These are phyloP conservation scores for Drosophila limbata DNA, from an alignment of 2,888 invertebrate species.

Conservation along the genomic window DNA sequence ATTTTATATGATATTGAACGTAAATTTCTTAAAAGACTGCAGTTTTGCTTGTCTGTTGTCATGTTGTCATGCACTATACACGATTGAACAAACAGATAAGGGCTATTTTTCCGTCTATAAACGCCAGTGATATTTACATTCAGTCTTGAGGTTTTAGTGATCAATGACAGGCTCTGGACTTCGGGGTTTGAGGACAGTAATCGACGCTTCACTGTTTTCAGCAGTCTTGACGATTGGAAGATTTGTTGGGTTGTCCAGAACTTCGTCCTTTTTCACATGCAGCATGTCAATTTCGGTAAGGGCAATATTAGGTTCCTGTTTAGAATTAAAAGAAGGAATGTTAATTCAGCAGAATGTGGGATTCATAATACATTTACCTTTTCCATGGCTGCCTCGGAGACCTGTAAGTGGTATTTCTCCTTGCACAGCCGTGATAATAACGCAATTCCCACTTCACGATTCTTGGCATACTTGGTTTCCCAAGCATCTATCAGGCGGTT, in stretches of 20 bases:
- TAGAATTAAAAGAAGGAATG: background rate
- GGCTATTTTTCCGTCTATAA: constrained; percentile 23
- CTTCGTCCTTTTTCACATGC: constrained; percentile 81
- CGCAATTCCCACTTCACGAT: constrained; percentile 87
- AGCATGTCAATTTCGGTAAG: constrained; percentile 84
- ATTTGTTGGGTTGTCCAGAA: constrained; percentile 58
- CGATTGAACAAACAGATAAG: constrained; percentile 42
- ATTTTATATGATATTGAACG: constrained; percentile 39
- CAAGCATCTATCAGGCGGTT: constrained; percentile 96
- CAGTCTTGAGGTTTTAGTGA: constrained; percentile 45
- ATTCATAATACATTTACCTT: too few species aligned
- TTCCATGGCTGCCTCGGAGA: constrained; percentile 86
- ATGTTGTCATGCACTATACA: constrained; percentile 36
- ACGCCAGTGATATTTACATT: constrained; percentile 36
- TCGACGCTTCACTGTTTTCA: constrained; percentile 31
- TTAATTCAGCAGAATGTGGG: background rate
- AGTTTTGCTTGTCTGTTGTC: constrained; percentile 23
- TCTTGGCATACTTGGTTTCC: constrained; percentile 91
- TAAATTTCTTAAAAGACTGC: constrained; percentile 32
- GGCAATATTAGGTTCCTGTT: constrained; percentile 81
- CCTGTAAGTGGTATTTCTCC: constrained; percentile 90
- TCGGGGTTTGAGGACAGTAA: constrained; percentile 16
- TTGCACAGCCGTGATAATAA: constrained; percentile 89
- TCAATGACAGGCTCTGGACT: constrained; percentile 26
- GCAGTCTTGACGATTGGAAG: constrained; percentile 35